Conservation (phyloP, 2,113 vertebrate species). For the Lynx canadensis region DNA sequence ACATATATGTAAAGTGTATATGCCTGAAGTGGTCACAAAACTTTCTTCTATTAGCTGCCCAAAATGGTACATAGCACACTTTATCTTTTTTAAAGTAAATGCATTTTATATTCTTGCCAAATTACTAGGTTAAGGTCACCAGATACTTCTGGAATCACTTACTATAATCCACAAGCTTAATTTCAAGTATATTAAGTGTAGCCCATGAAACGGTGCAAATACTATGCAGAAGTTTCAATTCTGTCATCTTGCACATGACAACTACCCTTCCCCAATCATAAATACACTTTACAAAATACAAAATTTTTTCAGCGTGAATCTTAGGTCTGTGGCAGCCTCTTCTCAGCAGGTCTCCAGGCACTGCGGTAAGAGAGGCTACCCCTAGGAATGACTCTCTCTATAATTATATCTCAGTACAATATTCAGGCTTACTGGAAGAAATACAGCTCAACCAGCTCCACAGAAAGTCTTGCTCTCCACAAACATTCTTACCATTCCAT, state of each 20-base stretch:
- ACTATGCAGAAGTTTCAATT: neutral
- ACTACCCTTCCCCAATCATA: neutral
- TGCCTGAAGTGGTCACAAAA: neutral
- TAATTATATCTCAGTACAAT: neutral
- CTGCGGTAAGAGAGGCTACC: neutral
- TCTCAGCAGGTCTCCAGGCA: neutral
- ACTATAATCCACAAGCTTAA: neutral
- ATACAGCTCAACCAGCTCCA: neutral
- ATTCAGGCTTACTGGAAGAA: neutral
- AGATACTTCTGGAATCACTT: neutral
- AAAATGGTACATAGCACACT: neutral
- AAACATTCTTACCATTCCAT: neutral
- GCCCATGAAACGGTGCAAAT: neutral
- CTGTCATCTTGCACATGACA: rapidly evolving
- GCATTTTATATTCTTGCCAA: neutral
- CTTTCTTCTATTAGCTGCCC: neutral
- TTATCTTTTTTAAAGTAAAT: neutral
- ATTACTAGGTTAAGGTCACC: neutral
- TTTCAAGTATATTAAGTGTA: neutral
- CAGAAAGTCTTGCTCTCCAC: neutral
- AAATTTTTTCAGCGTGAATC: neutral
- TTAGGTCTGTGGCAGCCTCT: neutral
- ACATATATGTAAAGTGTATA: neutral
- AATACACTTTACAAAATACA: neutral
- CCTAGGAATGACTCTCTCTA: neutral